Base-by-base conservation (phyloP, 2,797 vertebrate species). In the Chromobotia macracanthus region DNA sequence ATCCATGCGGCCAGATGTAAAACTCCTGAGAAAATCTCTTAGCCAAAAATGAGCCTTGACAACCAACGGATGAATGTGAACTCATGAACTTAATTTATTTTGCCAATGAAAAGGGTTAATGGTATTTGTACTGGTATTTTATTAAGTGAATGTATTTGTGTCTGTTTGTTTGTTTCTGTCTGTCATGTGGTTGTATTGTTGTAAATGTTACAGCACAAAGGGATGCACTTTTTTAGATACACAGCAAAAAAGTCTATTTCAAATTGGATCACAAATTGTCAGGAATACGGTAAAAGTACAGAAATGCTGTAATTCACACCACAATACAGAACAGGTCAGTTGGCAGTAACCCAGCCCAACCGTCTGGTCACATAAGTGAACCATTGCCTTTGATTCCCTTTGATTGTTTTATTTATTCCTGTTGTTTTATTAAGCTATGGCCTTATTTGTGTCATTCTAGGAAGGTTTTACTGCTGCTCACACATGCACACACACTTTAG, bases 41-140 rank as follows among this genome's bases (percentile, higher is more conserved):
- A 94, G 81, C 90, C 91, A 79, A 88, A 91, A 91, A 82, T 96
- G 95, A 94, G 89, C 85, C 60, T 56, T 78, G 69, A 71, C 64
- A 82, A 86, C 86, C 81, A 86, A 68, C 50, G 41, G 75, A 88
- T 94, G 95, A 98, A 97, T 98, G 97, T 98, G 96, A 99, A 97
- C 93, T 97, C 86, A 86, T 91, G 89, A 97, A 97, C 93, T 94
- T 95, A 94, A 95, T 97, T 98, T 97, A 98, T 98, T 99, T 96
- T 91, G 90, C 87, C 88, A 90, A 90, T 86, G 83, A 80, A 38
- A 80, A 85, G 83, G 80, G 79, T 87, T 78, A 61, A 70, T 77
- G 72, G 84, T 35, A 19, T 60, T 21, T 44, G 48, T 48, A 18
- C 65, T 80, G 82, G 84, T 86, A 80, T 89, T 84, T 72, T 86